Base-by-base conservation (phyloP, 2,888 invertebrate species). In the Taenaris catops region DNA sequence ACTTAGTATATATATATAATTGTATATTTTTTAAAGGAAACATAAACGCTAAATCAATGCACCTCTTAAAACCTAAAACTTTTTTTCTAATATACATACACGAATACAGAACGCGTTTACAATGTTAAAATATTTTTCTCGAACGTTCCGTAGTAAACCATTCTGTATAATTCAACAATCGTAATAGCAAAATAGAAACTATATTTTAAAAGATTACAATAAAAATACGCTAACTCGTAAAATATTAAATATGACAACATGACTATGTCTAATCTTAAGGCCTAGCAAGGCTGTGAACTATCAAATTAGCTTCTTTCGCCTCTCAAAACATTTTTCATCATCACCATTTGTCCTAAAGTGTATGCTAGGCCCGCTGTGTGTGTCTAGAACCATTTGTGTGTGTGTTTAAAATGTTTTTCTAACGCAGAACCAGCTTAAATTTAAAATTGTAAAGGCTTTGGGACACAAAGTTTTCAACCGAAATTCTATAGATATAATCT, bases 11-110 rank as follows among this genome's bases (percentile, higher is more conserved):
- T 34, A 34, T 25, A 11, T 17, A 28, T 19, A 28, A 12, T 28
- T 54, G 61, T 55, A 43, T 55, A 43, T 59, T 63, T 68, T 66
- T 39, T 35, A 47, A 60, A 43, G 42, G 63, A 69, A 72, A 63
- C 61, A 53, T 51, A 53, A 52, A 51, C 44, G 38, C 52, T 63
- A 65, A 37, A 51, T 58, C 63, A 71, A 74, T 68, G 71, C 74
- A 80, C 78, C 78, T 48, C 79, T 75, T 81, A 80, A 10, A 37
- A 56, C 44, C 72, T 75, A 75, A n/a, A n/a, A 8, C 16, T 23
- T 58, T 61, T 54, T 53, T 61, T 8, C 78, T 70, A 73, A 81
- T 80, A 80, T 80, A 81, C 80, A 81, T 69, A 80, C 58, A 75
- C 66, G 58, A 48, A 52, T 61, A 61, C 49, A 55, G 53, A 58